Percentiles rank a stretch among this genome's conserved stretches.
phyloP scores from a whole-genome alignment of 2,888 invertebrate genomes.

The Elysia crispata region DNA sequence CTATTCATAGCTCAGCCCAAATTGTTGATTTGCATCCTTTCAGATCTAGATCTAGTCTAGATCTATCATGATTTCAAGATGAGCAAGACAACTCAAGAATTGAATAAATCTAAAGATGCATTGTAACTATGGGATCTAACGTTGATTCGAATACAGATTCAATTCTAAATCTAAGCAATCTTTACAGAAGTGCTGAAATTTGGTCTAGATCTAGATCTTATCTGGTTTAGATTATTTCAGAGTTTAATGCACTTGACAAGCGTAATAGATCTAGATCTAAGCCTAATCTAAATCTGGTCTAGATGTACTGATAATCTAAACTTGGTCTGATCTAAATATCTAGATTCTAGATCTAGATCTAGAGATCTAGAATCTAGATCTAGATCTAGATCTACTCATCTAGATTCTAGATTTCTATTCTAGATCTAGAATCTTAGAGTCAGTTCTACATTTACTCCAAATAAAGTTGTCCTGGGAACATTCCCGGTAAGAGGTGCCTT shows the following conservation, averaged over 20 bases:
- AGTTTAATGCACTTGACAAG: too few species aligned
- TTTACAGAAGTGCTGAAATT: neutral
- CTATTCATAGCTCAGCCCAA: too few species aligned
- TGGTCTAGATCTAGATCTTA: neutral
- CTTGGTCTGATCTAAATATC: neutral
- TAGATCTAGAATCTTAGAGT: neutral
- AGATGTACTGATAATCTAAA: neutral
- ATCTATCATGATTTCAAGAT: too few species aligned
- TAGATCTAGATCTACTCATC: neutral
- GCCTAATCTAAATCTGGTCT: neutral
- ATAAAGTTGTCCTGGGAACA: too few species aligned
- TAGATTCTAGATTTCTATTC: neutral
- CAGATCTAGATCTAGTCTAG: too few species aligned
- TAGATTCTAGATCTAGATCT: constrained; percentile 22
- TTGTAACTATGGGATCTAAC: neutral
- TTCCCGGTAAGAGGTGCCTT: too few species aligned
- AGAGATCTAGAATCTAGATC: constrained; percentile 11
- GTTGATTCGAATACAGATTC: neutral
- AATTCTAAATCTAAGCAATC: neutral
- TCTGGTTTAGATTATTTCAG: neutral
- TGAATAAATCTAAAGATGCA: too few species aligned
- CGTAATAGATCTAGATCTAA: neutral
- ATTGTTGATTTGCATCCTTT: too few species aligned
- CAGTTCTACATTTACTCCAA: too few species aligned
- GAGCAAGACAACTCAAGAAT: too few species aligned